A percentile compares a stretch with the other conserved stretches of the same genome.
Conservation (phyloP, 2,113 vertebrate genomes). For the Pterocles burchelli region DNA sequence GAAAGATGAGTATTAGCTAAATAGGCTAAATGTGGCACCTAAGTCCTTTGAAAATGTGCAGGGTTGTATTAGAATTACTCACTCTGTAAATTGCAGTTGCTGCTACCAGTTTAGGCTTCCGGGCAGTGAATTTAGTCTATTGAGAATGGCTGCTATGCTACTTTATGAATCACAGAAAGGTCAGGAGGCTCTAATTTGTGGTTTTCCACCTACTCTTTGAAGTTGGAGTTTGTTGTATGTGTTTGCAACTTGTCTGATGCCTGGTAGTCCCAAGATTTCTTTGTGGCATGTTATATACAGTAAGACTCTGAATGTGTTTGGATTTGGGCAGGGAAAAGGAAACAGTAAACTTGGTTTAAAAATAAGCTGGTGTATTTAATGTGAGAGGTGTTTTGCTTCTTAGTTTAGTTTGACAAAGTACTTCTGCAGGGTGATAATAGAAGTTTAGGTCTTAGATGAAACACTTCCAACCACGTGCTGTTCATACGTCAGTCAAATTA, state of each 20-base stretch:
- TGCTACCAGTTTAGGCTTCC: neutral
- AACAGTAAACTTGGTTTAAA: constrained; percentile 8
- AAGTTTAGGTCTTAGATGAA: neutral
- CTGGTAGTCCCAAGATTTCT: neutral
- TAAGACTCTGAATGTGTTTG: neutral
- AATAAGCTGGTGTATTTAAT: neutral
- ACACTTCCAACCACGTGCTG: neutral
- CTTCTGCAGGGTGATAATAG: neutral
- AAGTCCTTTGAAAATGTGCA: neutral
- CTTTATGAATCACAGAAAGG: constrained; percentile 33
- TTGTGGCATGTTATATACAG: neutral
- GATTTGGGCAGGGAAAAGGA: constrained; percentile 17
- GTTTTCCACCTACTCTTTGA: constrained; percentile 58
- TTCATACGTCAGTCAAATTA: neutral
- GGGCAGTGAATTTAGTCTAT: constrained; percentile 32
- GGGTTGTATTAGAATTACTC: neutral
- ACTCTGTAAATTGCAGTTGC: neutral
- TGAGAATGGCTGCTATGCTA: neutral
- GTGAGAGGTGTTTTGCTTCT: neutral
- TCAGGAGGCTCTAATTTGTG: constrained; percentile 40
- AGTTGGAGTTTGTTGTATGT: neutral
- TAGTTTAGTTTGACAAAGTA: neutral
- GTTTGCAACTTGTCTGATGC: constrained; percentile 21
- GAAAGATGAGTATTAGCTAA: neutral
- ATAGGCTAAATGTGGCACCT: neutral